Percentiles rank a stretch among this genome's conserved stretches.
These are phyloP conservation scores for Diorhabda sublineata DNA, from an alignment of 1,140 invertebrate genomes.

Conservation along the genomic window DNA sequence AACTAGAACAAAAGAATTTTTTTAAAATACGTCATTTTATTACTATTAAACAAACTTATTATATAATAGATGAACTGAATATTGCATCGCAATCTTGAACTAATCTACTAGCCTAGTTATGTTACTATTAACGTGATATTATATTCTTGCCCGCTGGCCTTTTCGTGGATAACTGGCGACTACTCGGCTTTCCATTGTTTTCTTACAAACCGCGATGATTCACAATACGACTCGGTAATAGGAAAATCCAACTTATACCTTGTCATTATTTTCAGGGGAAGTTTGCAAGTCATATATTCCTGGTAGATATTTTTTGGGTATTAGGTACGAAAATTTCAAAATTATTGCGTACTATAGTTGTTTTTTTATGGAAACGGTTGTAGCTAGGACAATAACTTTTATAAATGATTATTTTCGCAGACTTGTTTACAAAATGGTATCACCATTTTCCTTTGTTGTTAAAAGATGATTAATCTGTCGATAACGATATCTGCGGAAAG, in stretches of 20 bases:
- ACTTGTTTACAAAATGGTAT: not conserved
- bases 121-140: not conserved
- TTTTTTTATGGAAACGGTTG: no score
- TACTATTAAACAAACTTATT: no score
- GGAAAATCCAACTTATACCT: slow-evolving; percentile 4
- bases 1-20: no score
- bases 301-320: no score
- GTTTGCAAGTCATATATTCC: no score
- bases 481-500: no score
- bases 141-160: not conserved
- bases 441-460: not conserved
- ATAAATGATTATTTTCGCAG: not conserved
- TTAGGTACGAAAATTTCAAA: no score
- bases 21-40: no score
- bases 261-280: no score
- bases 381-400: not conserved
- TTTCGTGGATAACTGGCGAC: not conserved
- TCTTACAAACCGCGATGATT: slow-evolving; percentile 9
- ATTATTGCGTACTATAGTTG: no score
- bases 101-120: slow-evolving; percentile 42
- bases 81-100: slow-evolving; percentile 33
- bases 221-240: slow-evolving; percentile 3
- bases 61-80: no score
- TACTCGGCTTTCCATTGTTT: slow-evolving; percentile 8
- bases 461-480: not conserved